Base-by-base conservation (phyloP, 2,113 vertebrate genomes). In the Brachyhypopomus gauderio region DNA sequence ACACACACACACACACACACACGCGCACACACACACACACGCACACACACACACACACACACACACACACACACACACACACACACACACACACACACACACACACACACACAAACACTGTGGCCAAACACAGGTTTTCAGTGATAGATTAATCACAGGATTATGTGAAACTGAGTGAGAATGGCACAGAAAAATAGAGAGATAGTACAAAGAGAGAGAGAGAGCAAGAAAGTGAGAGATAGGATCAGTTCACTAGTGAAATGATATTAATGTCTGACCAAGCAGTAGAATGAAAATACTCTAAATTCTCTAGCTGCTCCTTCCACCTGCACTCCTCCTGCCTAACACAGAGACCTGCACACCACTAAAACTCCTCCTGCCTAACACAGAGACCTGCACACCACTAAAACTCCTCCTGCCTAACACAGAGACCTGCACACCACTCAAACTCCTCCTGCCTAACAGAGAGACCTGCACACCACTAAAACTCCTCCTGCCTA, bases 71-170 rank as follows among this genome's bases (percentile, higher is more conserved):
- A 41, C 41, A 41, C 41, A 6, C 9, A 9, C 41, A 70, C 30
- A 38, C 27, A 78, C 45, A 70, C 27, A n/a, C 12, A 79, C 16
- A 20, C 5, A 14, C 30, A 38, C 38, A 41, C 11, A 25, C 45
- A 72, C n/a, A 55, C n/a, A 34, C 38, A 48, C 85, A 85, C 70
- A 72, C 9, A 30, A 2, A 30, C 19, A 27, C 41, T 48, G 41
- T 14, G 25, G 62, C 17, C 45, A 66, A 66, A 30, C 8, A 16
- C 16, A 48, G 12, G 45, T 52, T 52, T 11, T 12, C 45, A 14
- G 45, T 52, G 45, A 52, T 12, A 52, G 45, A 52, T 52, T 52
- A 12, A 52, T 52, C 45, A 52, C 45, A 52, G 45, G 45, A 52
- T 14, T 52, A 11, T 14, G 45, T 52, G 45, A 52, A 45, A 45